Base-by-base conservation (phyloP, 1,140 invertebrate species). In the Cyrtorhinus lividipennis region DNA sequence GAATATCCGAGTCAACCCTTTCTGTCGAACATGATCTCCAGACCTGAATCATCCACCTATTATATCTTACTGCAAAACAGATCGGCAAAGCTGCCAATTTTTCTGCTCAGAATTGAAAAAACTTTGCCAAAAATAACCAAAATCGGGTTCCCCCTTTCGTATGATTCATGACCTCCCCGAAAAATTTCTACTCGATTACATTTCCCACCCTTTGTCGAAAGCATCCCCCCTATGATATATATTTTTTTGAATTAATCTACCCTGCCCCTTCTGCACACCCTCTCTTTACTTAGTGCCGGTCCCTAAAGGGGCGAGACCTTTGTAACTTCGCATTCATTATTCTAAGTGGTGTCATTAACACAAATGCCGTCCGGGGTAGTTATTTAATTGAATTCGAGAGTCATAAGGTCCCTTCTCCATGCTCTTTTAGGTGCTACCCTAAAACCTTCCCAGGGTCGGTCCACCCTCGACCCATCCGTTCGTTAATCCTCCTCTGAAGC, bases 121-220 rank as follows among this genome's bases (percentile, higher is more conserved):
- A n/a, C n/a, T n/a, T n/a, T n/a, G n/a, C n/a, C n/a, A n/a, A n/a
- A n/a, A n/a, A n/a, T n/a, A n/a, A n/a, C n/a, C n/a, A n/a, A n/a
- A n/a, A n/a, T n/a, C n/a, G n/a, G n/a, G n/a, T n/a, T 44, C 38
- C 48, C 48, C 20, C 48, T 20, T 20, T 10, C 8, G 8, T 53
- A 53, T 53, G 48, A 53, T 53, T 53, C 48, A 53, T 22, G 48
- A 12, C 8, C 48, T 5, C 48, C 20, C 10, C 48, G 20, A n/a
- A 53, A 53, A 53, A 53, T 53, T 53, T 53, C 48, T 53, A 53
- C 48, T 53, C 48, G 48, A 53, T 53, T 53, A 53, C 48, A 53
- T 53, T 53, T 53, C 48, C 48, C 48, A 53, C 48, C 48, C 48
- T 53, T 53, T 12, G 20, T 5, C 48, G 48, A 53, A 44, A 8